Evolutionary conservation across 2,888 invertebrate species (phyloP).

Genomic region (Aspidapion aeneum): DNA sequence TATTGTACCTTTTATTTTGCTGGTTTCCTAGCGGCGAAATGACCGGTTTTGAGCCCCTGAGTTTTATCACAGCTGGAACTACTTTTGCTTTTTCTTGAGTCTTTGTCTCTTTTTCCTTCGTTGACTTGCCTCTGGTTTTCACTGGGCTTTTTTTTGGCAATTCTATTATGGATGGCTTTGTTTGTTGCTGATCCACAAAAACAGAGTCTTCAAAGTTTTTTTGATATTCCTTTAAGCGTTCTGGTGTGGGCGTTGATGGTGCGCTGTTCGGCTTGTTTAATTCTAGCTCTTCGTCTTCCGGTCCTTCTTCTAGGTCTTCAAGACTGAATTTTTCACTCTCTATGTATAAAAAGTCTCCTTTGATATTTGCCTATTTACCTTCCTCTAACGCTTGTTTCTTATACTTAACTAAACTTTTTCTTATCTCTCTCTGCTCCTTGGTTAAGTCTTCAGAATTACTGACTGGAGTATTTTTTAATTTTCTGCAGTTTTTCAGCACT

Average conservation of each 20-base stretch:
- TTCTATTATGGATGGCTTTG: too few relatives aligned
- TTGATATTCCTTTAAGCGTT: not conserved
- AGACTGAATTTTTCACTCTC: not conserved
- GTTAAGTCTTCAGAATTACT: too few relatives aligned
- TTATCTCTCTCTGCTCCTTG: too few relatives aligned
- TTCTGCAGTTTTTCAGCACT: too few relatives aligned
- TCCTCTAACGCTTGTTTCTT: not conserved
- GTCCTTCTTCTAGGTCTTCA: not conserved
- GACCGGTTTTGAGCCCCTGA: not conserved
- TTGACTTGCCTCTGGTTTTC: not conserved
- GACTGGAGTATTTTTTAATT: too few relatives aligned
- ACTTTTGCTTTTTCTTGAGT: not conserved
- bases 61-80: not conserved
- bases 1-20: not conserved
- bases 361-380: not conserved
- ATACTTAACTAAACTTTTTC: too few relatives aligned
- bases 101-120: not conserved
- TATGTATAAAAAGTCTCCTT: not conserved
- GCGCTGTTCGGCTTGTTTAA: not conserved
- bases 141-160: not conserved
- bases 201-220: not conserved
- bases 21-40: not conserved
- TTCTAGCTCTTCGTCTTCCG: not conserved
- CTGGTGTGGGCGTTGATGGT: not conserved
- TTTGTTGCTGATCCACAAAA: too few relatives aligned